A percentile compares a stretch with the other conserved stretches of the same genome.
These are phyloP conservation scores for Spheniscus humboldti DNA, from an alignment of 2,797 vertebrate genomes.

Conservation along the genomic window DNA sequence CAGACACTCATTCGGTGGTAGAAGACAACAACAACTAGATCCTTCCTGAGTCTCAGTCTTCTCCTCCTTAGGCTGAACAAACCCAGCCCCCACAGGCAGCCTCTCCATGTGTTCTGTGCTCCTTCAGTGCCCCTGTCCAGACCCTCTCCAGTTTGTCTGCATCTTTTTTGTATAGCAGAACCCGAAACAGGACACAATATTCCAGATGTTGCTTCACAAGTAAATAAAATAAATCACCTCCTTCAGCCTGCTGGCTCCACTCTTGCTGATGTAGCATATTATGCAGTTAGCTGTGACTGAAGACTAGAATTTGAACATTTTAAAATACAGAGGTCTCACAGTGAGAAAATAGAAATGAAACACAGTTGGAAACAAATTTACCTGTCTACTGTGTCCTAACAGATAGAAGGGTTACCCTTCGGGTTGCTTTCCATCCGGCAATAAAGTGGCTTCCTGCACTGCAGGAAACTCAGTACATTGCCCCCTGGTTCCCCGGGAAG, in stretches of 20 bases:
- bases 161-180: neutral
- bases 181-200: neutral
- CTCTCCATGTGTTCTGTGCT: fast-evolving
- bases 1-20: neutral
- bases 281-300: neutral
- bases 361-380: neutral
- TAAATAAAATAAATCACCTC: neutral
- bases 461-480: neutral
- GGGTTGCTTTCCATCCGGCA: neutral
- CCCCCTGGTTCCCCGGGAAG: neutral
- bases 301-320: neutral
- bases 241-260: neutral
- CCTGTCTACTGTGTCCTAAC: neutral
- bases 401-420: neutral
- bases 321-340: neutral
- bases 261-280: neutral
- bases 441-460: neutral
- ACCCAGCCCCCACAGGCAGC: neutral
- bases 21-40: neutral
- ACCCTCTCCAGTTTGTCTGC: neutral
- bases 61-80: neutral
- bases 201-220: neutral
- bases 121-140: neutral
- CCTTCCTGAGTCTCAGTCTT: neutral
- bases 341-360: neutral